phyloP scores from a whole-genome alignment of 2,797 vertebrate species.

The Brachyalestes nurse region DNA sequence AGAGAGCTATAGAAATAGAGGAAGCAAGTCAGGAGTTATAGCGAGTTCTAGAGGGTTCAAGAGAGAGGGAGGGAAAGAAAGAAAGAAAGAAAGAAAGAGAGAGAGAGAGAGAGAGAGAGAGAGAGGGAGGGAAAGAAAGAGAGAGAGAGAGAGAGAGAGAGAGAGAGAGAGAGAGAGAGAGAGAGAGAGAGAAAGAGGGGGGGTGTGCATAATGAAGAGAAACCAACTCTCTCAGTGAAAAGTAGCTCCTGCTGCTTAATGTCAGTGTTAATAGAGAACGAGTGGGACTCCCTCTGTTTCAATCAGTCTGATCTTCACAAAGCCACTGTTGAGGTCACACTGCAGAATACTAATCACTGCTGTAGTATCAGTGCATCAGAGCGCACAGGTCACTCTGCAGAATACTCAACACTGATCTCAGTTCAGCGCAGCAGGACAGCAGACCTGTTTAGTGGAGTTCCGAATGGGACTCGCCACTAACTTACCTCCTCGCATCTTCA shows the following conservation, averaged over 20 bases:
- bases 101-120: background rate
- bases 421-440: background rate
- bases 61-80: background rate
- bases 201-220: background rate
- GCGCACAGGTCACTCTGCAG: too few species aligned
- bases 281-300: conserved; percentile 49
- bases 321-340: conserved; percentile 34
- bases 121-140: background rate
- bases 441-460: too few species aligned
- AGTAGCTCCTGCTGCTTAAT: conserved; percentile 17
- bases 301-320: conserved; percentile 56
- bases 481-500: too few species aligned
- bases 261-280: conserved; percentile 29
- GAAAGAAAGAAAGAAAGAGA: background rate
- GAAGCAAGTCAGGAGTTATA: too few species aligned
- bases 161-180: background rate
- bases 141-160: too few species aligned
- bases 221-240: background rate
- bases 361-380: background rate
- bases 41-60: background rate
- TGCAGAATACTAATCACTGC: conserved; percentile 53
- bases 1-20: background rate
- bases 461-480: too few species aligned
- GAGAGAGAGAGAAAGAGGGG: background rate
- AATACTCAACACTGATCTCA: too few species aligned